Percentiles rank a stretch among this genome's conserved stretches.
Evolutionary conservation across 2,888 invertebrate species (phyloP).

Genomic region (Rhagophthalmus giganteus): DNA sequence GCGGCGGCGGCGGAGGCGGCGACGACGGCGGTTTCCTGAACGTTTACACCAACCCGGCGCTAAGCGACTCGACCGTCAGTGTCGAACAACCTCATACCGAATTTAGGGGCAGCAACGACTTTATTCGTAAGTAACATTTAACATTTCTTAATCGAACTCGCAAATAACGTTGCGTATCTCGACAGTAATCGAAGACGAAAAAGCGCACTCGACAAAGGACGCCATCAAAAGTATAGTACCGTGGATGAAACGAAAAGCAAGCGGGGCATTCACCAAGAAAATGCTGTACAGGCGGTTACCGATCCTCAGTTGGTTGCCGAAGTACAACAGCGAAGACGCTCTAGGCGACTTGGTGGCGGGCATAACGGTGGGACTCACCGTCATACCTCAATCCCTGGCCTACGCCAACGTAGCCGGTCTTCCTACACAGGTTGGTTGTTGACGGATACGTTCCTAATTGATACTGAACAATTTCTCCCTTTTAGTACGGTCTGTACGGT

Average conservation of each 20-base stretch:
- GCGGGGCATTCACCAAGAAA: constrained; percentile 65
- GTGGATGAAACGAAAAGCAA: constrained; percentile 56
- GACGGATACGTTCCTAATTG: too few relatives aligned
- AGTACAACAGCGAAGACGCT: constrained; percentile 71
- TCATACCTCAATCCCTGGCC: constrained; percentile 87
- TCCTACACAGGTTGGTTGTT: constrained; percentile 65
- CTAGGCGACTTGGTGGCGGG: constrained; percentile 89
- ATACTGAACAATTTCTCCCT: too few relatives aligned
- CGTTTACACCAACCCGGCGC: constrained; percentile 51
- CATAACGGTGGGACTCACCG: constrained; percentile 88
- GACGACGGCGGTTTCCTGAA: constrained; percentile 39
- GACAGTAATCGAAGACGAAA: constrained; percentile 41
- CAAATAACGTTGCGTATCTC: too few relatives aligned
- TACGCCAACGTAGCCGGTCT: constrained; percentile 80
- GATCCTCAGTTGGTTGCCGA: constrained; percentile 75
- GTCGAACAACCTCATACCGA: constrained; percentile 50
- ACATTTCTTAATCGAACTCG: too few relatives aligned
- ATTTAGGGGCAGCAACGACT: constrained; percentile 64
- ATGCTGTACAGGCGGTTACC: constrained; percentile 75
- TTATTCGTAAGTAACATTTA: constrained; percentile 62
- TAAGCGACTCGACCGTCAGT: constrained; percentile 48
- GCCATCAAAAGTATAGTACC: constrained; percentile 39
- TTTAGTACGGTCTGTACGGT: constrained; percentile 86
- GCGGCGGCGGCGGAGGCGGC: constrained; percentile 37
- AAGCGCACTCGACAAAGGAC: constrained; percentile 31